phyloP scores from a whole-genome alignment of 64 coral and sea anemone genomes.

The Actinia tenebrosa region DNA sequence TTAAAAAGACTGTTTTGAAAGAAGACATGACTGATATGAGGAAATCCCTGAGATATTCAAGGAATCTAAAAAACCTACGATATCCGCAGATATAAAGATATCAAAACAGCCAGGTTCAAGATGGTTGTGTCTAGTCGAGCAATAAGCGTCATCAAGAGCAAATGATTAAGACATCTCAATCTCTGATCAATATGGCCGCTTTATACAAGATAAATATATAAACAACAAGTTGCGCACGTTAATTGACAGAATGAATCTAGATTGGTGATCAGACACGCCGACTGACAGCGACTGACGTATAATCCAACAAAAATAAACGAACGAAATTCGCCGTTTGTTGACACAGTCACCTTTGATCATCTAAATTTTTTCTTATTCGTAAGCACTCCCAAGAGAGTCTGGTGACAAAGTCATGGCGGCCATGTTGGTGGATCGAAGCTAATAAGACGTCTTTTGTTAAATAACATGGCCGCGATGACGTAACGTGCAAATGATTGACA shows the following conservation, averaged over 20 bases:
- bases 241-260: not conserved
- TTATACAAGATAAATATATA: not conserved
- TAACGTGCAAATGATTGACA: too few species aligned
- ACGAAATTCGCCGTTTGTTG: not conserved
- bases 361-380: not conserved
- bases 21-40: not conserved
- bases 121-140: not conserved
- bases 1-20: too few species aligned
- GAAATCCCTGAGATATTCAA: not conserved
- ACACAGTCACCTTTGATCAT: not conserved
- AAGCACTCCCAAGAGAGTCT: too few species aligned
- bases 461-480: too few species aligned
- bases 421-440: too few species aligned
- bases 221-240: not conserved
- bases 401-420: too few species aligned
- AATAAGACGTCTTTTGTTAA: too few species aligned
- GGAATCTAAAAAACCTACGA: not conserved
- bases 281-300: not conserved
- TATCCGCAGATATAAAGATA: not conserved
- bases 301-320: not conserved
- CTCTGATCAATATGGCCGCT: not conserved
- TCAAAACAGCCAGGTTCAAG: not conserved
- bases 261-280: not conserved
- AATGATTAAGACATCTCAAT: not conserved
- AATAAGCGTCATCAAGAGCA: not conserved